Base-by-base conservation (phyloP, 2,113 vertebrate species). In the Phylloscopus whistleri region DNA sequence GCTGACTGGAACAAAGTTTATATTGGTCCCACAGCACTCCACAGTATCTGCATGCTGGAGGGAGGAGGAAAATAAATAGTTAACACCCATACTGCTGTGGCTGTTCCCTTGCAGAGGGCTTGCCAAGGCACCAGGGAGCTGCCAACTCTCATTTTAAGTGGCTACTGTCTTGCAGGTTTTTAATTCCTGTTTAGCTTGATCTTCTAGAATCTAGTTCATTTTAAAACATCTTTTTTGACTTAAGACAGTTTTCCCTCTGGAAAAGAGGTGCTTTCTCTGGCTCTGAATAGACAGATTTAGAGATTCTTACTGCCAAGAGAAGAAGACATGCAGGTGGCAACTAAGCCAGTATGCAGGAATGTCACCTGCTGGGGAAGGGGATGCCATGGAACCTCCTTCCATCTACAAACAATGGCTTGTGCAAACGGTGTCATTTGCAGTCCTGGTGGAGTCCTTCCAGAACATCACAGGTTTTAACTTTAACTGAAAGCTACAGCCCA, bases 41-140 rank as follows among this genome's bases (percentile, higher is more conserved):
- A 82, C 99, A 99, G 96, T 99, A 99, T 63, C 98, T 98, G 98
- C 99, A 99, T 77, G 97, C 99, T 99, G 97, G 37, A 94, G 26
- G 89, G 55, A 93, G 68, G 77, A 92, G 89, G 62, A 94, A 89
- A 87, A 89, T 17, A 70, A 10, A 33, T 39, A 18, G 39, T 97
- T 94, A 96, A 20, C 81, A 90, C 24, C 64, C 73, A 84, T 11
- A 31, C 15, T 53, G n/a, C 56, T n/a, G 20, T 1, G 5, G 28
- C 46, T 88, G 48, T 67, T 18, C 35, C 22, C 60, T 89, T 81
- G n/a, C 44, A 91, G 44, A 76, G 33, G 27, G 33, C 58, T 74
- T 49, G 59, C 44, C 2, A 0, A 28, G 35, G 39, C 77, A 84
- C 15, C 39, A 87, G 5, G 33, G 52, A 11, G 35, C 68, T 95